Percentiles rank a stretch among this genome's conserved stretches.
Conservation (phyloP, 1,140 invertebrate species). For the Drosophila carrolli region DNA sequence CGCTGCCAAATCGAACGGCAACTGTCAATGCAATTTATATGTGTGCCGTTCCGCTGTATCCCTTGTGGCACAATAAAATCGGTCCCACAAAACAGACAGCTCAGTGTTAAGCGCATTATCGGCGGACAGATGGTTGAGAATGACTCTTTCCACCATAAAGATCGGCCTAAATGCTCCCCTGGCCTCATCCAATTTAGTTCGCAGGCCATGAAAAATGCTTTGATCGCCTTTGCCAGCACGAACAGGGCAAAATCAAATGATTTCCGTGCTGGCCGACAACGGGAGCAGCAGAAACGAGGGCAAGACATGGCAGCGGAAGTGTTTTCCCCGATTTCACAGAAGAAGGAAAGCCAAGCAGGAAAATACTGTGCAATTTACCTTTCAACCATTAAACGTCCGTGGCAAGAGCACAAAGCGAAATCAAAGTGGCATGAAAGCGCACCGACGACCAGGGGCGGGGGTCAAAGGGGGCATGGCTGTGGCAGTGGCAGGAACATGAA, state of each 20-base stretch:
- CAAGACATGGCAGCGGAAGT: conserved; percentile 73
- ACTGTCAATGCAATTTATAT: conserved; percentile 73
- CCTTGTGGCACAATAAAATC: conserved; percentile 7
- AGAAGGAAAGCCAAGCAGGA: conserved; percentile 48
- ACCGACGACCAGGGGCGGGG: conserved; percentile 49
- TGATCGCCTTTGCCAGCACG: conserved; percentile 75
- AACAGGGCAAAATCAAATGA: conserved; percentile 76
- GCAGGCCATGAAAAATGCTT: conserved; percentile 40
- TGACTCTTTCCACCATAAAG: conserved; percentile 1
- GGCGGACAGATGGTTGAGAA: conserved; percentile 10
- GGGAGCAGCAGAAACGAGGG: conserved; percentile 45
- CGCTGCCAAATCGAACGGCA: conserved; percentile 61
- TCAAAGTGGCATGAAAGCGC: conserved; percentile 82
- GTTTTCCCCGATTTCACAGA: conserved; percentile 60
- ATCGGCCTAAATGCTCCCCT: neutral
- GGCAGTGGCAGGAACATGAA: conserved; percentile 43
- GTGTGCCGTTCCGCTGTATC: neutral
- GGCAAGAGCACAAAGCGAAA: conserved; percentile 79
- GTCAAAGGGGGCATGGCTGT: conserved; percentile 12
- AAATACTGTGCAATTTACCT: conserved; percentile 79
- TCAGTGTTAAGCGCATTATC: conserved; percentile 34
- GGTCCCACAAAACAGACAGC: conserved; percentile 24
- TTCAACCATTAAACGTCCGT: conserved; percentile 80
- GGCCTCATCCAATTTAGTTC: conserved; percentile 13
- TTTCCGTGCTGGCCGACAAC: conserved; percentile 70